Percentiles rank a stretch among this genome's conserved stretches.
Evolutionary conservation across 2,888 invertebrate species (phyloP).

Genomic region (Agrenia bidenticulata): DNA sequence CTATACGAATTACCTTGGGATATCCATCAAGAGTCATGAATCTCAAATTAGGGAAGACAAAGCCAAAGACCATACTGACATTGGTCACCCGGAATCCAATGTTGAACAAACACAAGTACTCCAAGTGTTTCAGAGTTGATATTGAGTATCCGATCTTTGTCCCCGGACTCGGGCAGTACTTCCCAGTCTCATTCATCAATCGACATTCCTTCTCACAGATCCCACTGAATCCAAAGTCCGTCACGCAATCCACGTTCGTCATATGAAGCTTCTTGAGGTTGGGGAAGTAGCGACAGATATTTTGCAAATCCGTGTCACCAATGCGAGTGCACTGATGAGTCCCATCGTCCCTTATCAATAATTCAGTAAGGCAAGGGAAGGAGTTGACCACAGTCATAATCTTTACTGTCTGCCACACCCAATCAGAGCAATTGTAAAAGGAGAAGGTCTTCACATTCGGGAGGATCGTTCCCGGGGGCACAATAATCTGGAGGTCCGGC

Average conservation of each 20-base stretch:
- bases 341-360: conserved; percentile 16
- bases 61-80: conserved; percentile 14
- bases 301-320: conserved; percentile 16
- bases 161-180: conserved; percentile 13
- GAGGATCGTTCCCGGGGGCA: conserved; percentile 15
- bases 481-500: conserved; percentile 10
- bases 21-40: conserved; percentile 15
- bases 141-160: conserved; percentile 18
- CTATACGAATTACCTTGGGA: neutral
- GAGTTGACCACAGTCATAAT: conserved; percentile 17
- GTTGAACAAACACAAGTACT: conserved; percentile 18
- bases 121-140: conserved; percentile 8
- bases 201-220: conserved; percentile 17
- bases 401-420: conserved; percentile 18
- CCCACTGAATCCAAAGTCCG: conserved; percentile 20
- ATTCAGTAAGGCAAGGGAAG: conserved; percentile 21
- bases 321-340: conserved; percentile 17
- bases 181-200: conserved; percentile 15
- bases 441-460: conserved; percentile 21
- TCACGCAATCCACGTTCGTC: conserved; percentile 18
- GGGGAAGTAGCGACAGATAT: conserved; percentile 18
- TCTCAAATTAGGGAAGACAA: conserved; percentile 12
- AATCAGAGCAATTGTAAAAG: conserved; percentile 22
- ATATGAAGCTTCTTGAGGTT: conserved; percentile 17
- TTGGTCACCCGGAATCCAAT: conserved; percentile 18